Evolutionary conservation across 2,113 vertebrate species (phyloP).

Genomic region (Dasyprocta punctata): DNA sequence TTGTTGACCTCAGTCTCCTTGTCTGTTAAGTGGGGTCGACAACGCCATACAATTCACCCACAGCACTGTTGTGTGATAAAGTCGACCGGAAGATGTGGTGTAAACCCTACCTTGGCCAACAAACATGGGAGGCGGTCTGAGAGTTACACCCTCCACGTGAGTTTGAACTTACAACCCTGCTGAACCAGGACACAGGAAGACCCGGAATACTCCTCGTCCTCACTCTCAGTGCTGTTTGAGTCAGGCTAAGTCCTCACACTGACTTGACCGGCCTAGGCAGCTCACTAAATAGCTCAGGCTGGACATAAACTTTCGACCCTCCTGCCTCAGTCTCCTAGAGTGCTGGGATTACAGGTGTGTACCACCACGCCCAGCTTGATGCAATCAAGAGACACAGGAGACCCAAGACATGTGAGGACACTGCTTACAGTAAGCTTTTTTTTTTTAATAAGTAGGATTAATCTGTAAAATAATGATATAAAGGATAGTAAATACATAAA

Average conservation of each 20-base stretch:
- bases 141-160: not conserved
- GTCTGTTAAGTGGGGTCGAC: not conserved
- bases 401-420: not conserved
- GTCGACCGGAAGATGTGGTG: no score
- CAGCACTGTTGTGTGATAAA: not conserved
- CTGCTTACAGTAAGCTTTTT: not conserved
- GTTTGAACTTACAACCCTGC: accelerated
- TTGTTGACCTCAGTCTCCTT: not conserved
- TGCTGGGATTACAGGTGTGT: not conserved
- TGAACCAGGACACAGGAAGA: not conserved
- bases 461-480: not conserved
- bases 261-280: no score
- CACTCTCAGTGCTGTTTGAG: no score
- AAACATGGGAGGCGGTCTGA: not conserved
- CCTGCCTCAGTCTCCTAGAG: not conserved
- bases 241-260: no score
- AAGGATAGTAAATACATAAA: not conserved
- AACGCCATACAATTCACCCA: not conserved
- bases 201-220: accelerated
- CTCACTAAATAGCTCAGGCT: not conserved
- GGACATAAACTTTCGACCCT: no score
- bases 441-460: not conserved
- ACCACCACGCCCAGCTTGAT: not conserved
- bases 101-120: not conserved
- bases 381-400: no score